These are phyloP conservation scores for Leptinotarsa texana DNA, from an alignment of 1,140 invertebrate genomes.

Conservation along the genomic window DNA sequence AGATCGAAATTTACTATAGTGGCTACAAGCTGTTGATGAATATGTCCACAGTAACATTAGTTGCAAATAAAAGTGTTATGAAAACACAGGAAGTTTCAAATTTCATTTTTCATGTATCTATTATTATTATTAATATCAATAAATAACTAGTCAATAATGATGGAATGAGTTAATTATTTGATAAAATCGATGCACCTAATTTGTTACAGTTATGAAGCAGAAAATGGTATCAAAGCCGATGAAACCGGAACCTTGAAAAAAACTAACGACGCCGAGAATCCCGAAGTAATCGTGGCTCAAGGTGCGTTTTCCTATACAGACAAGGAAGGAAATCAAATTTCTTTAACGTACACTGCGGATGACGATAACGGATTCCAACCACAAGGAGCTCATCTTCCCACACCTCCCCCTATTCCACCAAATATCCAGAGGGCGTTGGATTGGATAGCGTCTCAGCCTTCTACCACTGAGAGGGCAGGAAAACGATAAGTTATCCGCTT, in stretches of 20 bases:
- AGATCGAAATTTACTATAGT: too few relatives aligned
- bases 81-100: too few relatives aligned
- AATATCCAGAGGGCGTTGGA: constrained; percentile 77
- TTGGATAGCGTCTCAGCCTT: constrained; percentile 60
- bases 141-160: too few relatives aligned
- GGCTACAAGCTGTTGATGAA: too few relatives aligned
- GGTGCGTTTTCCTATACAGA: constrained; percentile 82
- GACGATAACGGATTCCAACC: constrained; percentile 76
- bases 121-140: too few relatives aligned
- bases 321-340: constrained; percentile 76
- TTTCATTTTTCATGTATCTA: too few relatives aligned
- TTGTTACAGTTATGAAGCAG: constrained; percentile 71
- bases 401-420: constrained; percentile 75
- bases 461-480: constrained; percentile 48
- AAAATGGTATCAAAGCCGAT: constrained; percentile 73
- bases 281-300: constrained; percentile 67
- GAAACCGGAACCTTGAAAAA: constrained; percentile 69
- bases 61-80: too few relatives aligned
- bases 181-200: not conserved
- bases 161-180: too few relatives aligned
- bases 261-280: constrained; percentile 62
- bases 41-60: too few relatives aligned
- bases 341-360: constrained; percentile 77
- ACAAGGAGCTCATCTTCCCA: constrained; percentile 72
- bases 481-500: constrained; percentile 30